Evolutionary conservation across 2,888 invertebrate species (phyloP), one percentile per base, ranked within the genome.

Genomic region (Odontomyia ornata): DNA sequence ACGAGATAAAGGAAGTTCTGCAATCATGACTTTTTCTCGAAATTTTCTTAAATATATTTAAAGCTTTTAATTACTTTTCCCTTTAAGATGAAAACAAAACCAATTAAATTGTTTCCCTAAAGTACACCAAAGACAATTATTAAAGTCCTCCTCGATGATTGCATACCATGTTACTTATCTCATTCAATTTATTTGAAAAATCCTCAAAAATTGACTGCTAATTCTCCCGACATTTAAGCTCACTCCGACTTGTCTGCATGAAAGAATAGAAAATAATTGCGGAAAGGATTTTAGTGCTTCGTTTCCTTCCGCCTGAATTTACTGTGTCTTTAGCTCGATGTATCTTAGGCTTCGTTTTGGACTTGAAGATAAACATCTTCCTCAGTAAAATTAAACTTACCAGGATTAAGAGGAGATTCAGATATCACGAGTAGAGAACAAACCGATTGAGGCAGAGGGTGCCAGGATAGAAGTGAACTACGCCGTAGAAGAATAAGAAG

Each of bases 261-360:
- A 72, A 72, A 72, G 71, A 72, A 72, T 52, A 52, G 56, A 52
- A 72, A 72, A 72, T 72, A 72, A 72, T 72, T 72, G 71, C 71
- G 71, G 71, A 56, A 72, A 72, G 56, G 71, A 72, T 72, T 72
- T 72, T 56, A 27, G 15, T 65, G 56, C 71, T 72, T 52, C 28
- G 28, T 56, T 72, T 52, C 30, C 71, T 52, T 52, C 52, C 71
- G 36, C 36, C 28, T 46, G 13, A 25, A 62, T 28, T 62, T 62
- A 52, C 18, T 9, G 28, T 15, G 62, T 27, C 28, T 15, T 27
- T 60, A 4, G 60, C 28, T 27, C 28, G 62, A 13, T 11, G 9
- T 21, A 9, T 57, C 57, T 57, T 57, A 25, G 28, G 15, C 28
- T 15, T 28, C 28, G 28, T 7, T 13, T 62, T 62, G 57, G 65